Base-by-base conservation (phyloP, 2,888 invertebrate genomes). In the Epinotia demarniana region DNA sequence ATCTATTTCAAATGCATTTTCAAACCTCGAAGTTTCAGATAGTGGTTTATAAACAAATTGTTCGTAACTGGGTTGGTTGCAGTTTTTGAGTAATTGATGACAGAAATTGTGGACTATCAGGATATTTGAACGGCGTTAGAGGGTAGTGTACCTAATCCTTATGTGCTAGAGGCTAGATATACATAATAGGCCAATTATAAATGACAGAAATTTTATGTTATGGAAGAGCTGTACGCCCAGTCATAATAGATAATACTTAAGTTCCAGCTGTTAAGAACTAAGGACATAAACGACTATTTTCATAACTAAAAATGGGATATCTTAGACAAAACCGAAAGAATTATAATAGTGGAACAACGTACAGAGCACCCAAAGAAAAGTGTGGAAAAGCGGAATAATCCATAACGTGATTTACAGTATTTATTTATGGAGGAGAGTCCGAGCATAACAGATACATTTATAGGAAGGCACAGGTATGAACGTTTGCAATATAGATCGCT, bases 401-500 rank as follows among this genome's bases (percentile, higher is more conserved):
- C 66, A 67, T 57, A 39, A 27, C 16, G 23, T 75, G 66, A 43
- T 61, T 67, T 62, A 75, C 43, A 60, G 16, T 73, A 60, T 5
- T 57, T n/a, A n/a, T n/a, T n/a, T n/a, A n/a, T 62, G 49, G 71
- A 71, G 60, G 16, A n/a, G 39, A 60, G 58, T 64, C 49, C 53
- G 18, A 53, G 58, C 66, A 67, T 58, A 61, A 60, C 23, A 66
- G 43, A 55, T 66, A 70, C 72, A 75, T 72, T 77, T 76, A 72
- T 66, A 72, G 55, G 58, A 18, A 61, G 75, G 72, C 76, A 76
- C 39, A 55, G 58, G 67, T 62, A 68, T 60, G 68, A 78, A 77
- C 70, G 62, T 76, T 71, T 77, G 75, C 76, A 70, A 75, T 75
- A 75, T 72, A 72, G 71, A 75, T 72, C 70, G 66, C 75, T 71